Base-by-base conservation (phyloP, 2,113 vertebrate species). In the Edolisoma coerulescens region DNA sequence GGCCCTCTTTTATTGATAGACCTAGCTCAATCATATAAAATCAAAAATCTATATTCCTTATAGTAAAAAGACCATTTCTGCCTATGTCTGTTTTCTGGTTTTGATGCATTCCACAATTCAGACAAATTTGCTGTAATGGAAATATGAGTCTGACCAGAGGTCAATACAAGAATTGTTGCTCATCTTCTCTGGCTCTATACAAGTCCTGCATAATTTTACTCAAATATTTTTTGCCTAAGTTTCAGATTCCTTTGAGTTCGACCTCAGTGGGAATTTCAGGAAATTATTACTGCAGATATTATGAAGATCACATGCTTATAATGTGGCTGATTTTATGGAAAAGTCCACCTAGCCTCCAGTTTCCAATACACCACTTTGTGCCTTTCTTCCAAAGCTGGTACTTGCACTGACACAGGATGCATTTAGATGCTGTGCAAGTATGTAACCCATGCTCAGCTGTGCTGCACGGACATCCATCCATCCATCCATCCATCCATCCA, bases 261-360 rank as follows among this genome's bases (percentile, higher is more conserved):
- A 87, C 54, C 61, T 87, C 88, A 71, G 47, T 71, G 79, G 67
- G 88, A 96, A 97, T 95, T 97, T 95, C 94, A 96, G 97, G 97
- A 94, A 57, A 96, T 87, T 64, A 67, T 67, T 90, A 93, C 76
- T 64, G 47, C 89, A 42, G 88, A 7, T 76, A 74, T n/a, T 75
- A 88, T 67, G 74, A 91, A 90, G 71, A 91, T 70, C 82, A 82
- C 63, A 93, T 86, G 81, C 91, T 90, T 94, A 80, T 37, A 89
- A 67, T 54, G 89, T 65, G 70, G 69, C 18, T 67, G 88, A 84
- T 71, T 90, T 90, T 39, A 84, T 30, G 37, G 80, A 60, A 70
- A 91, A 64, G 16, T 60, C 41, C 42, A 84, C 50, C 22, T 44
- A 69, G 35, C 35, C 59, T 81, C 64, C 61, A 78, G 33, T 52